Base-by-base conservation (phyloP, 2,113 vertebrate species). In the Capreolus pygargus region DNA sequence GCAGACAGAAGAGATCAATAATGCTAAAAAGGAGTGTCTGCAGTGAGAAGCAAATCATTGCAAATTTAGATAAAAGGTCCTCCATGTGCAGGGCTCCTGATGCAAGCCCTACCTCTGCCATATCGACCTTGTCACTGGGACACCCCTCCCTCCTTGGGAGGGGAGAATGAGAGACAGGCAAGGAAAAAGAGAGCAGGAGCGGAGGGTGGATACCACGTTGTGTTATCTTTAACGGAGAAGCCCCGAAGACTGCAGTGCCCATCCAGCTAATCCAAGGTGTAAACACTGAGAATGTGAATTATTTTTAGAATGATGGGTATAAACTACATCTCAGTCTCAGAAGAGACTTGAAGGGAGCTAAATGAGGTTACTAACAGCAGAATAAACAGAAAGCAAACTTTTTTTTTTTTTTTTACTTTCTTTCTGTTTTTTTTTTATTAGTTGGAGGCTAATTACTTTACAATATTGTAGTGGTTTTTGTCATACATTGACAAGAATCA, bases 1-100 rank as follows among this genome's bases (percentile, higher is more conserved):
- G 74, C 54, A 97, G 97, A 94, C 98, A 94, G 92, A 94, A 94
- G 96, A 98, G 97, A 99, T 99, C 98, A 60, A 99, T 98, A 98
- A 99, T 97, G 98, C 97, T 98, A 97, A 99, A 96, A 7, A 98
- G 92, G 54, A 0, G 27, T 10, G 89, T 79, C 97, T 97, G 76
- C 64, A 43, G 0, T 3, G 47, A 2, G 81, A 76, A 95, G 97
- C 87, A 92, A 97, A 98, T 97, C 97, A 55, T 89, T 91, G 97
- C 95, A 97, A 97, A 98, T 55, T 96, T 92, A 86, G 91, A 97
- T 64, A 83, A 67, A 93, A 95, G 14, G 11, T 93, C 94, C 92
- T 93, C 97, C 33, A 47, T 6, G 81, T 17, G 50, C 83, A 25
- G 17, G 95, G 27, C 78, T 43, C 94, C 78, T 70, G 79, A 95